phyloP scores from a whole-genome alignment of 2,888 invertebrate species.

The Dryocosmus kuriphilus region DNA sequence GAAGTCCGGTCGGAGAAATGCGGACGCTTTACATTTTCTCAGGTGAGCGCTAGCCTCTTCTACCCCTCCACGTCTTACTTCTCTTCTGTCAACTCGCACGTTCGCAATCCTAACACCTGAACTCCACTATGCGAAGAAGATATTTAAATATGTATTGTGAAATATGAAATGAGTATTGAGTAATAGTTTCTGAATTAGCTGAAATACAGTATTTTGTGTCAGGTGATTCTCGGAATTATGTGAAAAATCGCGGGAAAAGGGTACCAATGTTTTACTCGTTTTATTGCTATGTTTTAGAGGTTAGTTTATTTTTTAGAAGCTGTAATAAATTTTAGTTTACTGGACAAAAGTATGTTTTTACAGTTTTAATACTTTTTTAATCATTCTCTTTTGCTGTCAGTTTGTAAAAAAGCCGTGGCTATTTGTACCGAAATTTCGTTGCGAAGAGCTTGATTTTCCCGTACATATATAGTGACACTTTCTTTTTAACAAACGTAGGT shows the following conservation, averaged over 20 bases:
- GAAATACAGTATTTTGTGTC: neutral
- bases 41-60: constrained; percentile 64
- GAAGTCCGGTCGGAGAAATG: constrained; percentile 61
- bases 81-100: constrained; percentile 20
- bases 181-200: neutral
- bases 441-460: no score
- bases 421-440: no score
- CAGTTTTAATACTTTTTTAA: no score
- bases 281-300: neutral
- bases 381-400: no score
- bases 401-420: no score
- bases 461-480: no score
- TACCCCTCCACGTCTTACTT: constrained; percentile 25
- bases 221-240: neutral
- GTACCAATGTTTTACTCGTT: neutral
- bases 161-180: neutral
- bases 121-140: neutral
- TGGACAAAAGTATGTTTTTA: no score
- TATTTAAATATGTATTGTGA: neutral
- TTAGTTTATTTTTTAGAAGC: neutral
- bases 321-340: no score
- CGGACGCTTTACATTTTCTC: constrained; percentile 69
- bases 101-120: constrained; percentile 5
- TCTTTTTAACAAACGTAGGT: no score
- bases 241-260: no score